Evolutionary conservation across 2,113 vertebrate species (phyloP).

Genomic region (Fukomys damarensis): DNA sequence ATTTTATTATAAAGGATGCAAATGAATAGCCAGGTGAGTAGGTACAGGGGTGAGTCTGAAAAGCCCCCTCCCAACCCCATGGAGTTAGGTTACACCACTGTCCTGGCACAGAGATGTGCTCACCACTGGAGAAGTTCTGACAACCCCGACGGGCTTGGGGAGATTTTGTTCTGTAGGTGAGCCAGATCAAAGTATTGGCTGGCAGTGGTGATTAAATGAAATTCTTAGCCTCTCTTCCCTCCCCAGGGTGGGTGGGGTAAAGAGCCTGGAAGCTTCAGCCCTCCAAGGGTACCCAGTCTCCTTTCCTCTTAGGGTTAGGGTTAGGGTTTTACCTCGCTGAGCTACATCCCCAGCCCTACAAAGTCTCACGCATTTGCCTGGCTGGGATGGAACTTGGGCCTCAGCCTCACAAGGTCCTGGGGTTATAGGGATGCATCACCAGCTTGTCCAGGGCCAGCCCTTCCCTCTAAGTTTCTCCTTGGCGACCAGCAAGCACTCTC

Average conservation of each 20-base stretch:
- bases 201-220: neutral
- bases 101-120: neutral
- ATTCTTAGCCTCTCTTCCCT: neutral
- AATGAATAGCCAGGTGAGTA: neutral
- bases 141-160: neutral
- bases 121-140: neutral
- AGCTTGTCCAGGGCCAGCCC: neutral
- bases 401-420: neutral
- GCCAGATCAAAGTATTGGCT: neutral
- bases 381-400: neutral
- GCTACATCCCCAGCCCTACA: neutral
- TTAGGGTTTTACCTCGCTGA: no score
- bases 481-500: neutral
- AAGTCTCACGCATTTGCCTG: neutral
- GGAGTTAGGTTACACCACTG: neutral
- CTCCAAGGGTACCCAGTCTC: neutral
- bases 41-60: neutral
- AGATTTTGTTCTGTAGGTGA: neutral
- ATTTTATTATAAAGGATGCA: neutral
- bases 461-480: neutral
- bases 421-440: neutral
- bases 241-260: rapidly evolving
- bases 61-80: neutral
- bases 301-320: no score
- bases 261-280: neutral